Percentiles rank a stretch among this genome's conserved stretches.
Evolutionary conservation across 2,113 vertebrate species (phyloP).

Genomic region (Cisticola juncidis): DNA sequence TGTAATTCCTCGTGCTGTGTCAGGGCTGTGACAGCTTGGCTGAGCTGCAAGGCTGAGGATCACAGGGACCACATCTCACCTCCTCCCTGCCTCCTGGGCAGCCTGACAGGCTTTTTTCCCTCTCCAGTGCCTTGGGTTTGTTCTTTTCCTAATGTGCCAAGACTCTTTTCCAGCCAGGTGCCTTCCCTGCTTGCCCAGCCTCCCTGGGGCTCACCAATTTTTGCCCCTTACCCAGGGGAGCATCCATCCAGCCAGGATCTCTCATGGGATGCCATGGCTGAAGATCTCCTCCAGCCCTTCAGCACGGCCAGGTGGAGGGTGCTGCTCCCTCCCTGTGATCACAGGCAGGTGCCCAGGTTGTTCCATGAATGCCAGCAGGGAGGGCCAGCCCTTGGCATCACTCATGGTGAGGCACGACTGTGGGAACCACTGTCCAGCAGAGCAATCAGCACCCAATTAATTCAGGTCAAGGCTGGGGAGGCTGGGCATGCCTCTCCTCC

Average conservation of each 20-base stretch:
- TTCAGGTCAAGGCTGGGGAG: conserved; percentile 25
- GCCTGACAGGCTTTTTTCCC: not conserved
- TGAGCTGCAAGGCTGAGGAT: not conserved
- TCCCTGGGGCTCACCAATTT: not conserved
- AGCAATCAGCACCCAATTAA: not conserved
- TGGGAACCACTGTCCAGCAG: not conserved
- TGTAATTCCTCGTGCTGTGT: not conserved
- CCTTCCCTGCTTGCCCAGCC: not conserved
- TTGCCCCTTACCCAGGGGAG: not conserved
- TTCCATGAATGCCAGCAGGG: rapidly evolving
- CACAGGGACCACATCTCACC: rapidly evolving
- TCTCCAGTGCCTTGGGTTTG: not conserved
- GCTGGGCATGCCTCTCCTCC: not conserved
- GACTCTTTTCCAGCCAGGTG: not conserved
- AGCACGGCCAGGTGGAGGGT: not conserved
- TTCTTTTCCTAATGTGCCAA: not conserved
- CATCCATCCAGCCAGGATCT: not conserved
- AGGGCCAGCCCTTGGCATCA: not conserved
- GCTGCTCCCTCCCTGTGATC: not conserved
- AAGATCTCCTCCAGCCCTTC: not conserved
- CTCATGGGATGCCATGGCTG: rapidly evolving
- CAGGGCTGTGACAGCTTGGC: not conserved
- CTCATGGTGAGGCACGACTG: rapidly evolving
- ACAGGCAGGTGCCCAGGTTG: not conserved
- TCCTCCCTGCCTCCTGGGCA: not conserved